phyloP scores from a whole-genome alignment of 1,140 invertebrate genomes.

The Epicauta chinensis region DNA sequence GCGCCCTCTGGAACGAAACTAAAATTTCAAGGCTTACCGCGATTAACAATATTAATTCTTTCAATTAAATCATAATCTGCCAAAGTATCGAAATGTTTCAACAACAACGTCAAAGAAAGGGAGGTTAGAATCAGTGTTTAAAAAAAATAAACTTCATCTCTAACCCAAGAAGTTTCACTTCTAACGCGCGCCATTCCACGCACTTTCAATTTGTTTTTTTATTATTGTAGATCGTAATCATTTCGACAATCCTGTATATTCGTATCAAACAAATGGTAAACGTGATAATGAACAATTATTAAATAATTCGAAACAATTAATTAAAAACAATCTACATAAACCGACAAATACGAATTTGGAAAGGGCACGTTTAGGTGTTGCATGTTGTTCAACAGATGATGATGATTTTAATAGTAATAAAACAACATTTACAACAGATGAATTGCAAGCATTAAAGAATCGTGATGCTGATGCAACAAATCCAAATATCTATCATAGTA shows the following conservation, averaged over 20 bases:
- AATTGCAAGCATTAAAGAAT: constrained; percentile 61
- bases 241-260: constrained; percentile 90
- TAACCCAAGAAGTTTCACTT: too few relatives aligned
- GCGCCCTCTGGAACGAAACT: too few relatives aligned
- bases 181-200: too few relatives aligned
- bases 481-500: constrained; percentile 77
- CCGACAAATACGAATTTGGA: constrained; percentile 53
- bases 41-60: too few relatives aligned
- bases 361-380: constrained; percentile 46
- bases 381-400: constrained; percentile 45
- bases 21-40: too few relatives aligned
- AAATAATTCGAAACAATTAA: constrained; percentile 46
- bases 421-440: constrained; percentile 23
- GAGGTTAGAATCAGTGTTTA: too few relatives aligned
- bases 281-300: constrained; percentile 38
- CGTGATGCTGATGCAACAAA: constrained; percentile 76
- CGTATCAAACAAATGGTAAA: constrained; percentile 57
- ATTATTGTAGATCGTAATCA: constrained; percentile 74
- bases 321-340: constrained; percentile 64
- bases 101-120: too few relatives aligned
- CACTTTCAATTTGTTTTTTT: too few relatives aligned
- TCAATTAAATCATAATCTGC: too few relatives aligned
- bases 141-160: too few relatives aligned
- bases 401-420: constrained; percentile 28
- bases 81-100: too few relatives aligned